Evolutionary conservation across 2,888 invertebrate species (phyloP).

Genomic region (Cosmia trapezina): DNA sequence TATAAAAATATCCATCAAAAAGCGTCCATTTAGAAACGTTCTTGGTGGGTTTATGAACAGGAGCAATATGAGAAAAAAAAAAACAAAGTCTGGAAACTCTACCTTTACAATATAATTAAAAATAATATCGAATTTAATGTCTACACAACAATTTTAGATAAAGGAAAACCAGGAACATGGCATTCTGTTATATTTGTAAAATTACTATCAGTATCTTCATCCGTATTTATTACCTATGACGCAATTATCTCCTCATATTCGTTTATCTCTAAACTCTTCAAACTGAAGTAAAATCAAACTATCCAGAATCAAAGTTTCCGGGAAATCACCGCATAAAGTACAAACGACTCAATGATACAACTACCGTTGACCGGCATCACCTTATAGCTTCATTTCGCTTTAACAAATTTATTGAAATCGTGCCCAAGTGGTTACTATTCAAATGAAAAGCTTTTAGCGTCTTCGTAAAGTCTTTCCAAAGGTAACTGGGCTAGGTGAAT

Average conservation of each 20-base stretch:
- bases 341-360: slow-evolving; percentile 66
- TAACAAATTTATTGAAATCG: slow-evolving; percentile 88
- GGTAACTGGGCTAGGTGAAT: slow-evolving; percentile 52
- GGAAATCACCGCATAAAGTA: slow-evolving; percentile 52
- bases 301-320: slow-evolving; percentile 33
- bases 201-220: too few species aligned
- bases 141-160: too few species aligned
- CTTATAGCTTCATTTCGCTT: slow-evolving; percentile 86
- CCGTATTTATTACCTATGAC: background rate
- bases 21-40: too few species aligned
- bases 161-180: too few species aligned
- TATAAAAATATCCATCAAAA: background rate
- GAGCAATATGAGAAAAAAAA: too few species aligned
- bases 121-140: too few species aligned
- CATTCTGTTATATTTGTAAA: too few species aligned
- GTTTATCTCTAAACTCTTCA: background rate
- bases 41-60: too few species aligned
- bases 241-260: background rate
- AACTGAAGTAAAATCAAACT: slow-evolving; percentile 25
- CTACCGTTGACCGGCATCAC: slow-evolving; percentile 81
- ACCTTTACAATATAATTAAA: too few species aligned
- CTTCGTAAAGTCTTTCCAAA: slow-evolving; percentile 42
- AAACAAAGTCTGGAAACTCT: too few species aligned
- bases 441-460: slow-evolving; percentile 72
- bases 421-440: slow-evolving; percentile 74